These are phyloP conservation scores for Haplochromis vanheusdeni DNA, from an alignment of 2,113 vertebrate genomes.

Conservation along the genomic window DNA sequence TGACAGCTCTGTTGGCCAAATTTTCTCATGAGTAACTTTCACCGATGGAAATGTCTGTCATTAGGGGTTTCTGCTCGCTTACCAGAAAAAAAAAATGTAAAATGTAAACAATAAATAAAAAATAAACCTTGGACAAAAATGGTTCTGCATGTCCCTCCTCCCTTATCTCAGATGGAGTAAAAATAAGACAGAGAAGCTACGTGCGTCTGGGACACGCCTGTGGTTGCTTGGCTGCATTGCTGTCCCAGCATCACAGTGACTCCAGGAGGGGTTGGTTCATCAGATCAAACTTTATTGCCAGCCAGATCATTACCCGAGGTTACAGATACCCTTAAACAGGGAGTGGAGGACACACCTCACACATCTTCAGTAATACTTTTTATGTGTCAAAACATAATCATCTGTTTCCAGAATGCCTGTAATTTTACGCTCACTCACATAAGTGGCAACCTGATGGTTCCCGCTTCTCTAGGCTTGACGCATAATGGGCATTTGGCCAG, in stretches of 20 bases:
- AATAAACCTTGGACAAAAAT: background rate
- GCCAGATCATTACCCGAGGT: background rate
- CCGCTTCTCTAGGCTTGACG: background rate
- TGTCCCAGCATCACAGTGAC: background rate
- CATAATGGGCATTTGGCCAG: slow-evolving; percentile 18
- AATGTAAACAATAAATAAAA: background rate
- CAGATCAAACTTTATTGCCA: background rate
- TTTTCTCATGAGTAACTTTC: background rate
- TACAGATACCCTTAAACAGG: background rate
- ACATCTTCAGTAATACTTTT: background rate
- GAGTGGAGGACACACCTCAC: background rate
- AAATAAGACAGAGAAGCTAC: background rate
- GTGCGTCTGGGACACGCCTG: background rate
- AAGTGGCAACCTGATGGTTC: background rate
- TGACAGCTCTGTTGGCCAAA: background rate
- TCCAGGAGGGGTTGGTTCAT: background rate
- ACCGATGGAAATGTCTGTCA: background rate
- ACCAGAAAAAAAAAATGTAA: background rate
- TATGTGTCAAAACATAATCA: background rate
- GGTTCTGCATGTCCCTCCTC: background rate
- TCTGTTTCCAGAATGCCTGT: background rate
- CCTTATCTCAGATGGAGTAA: background rate
- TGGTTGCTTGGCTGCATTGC: background rate
- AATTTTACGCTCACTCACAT: background rate
- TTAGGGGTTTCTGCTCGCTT: background rate